Evolutionary conservation across 2,113 vertebrate genomes (phyloP).

Genomic region (Entelurus aequoreus): DNA sequence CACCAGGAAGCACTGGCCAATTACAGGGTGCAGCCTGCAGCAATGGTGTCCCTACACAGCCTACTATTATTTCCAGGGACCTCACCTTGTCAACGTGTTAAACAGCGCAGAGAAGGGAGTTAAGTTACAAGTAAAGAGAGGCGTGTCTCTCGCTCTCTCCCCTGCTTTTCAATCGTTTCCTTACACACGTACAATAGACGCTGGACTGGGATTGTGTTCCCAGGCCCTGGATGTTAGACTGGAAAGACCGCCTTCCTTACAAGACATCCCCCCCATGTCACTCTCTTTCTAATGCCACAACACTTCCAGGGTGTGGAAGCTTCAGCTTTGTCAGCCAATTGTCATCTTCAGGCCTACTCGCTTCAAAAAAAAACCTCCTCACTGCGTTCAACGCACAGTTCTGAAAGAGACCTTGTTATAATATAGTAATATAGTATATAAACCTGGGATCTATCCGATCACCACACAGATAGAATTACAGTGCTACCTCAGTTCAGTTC

Average conservation of each 20-base stretch:
- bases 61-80: slow-evolving; percentile 51
- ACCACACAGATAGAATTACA: no score
- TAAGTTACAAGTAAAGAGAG: slow-evolving; percentile 63
- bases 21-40: slow-evolving; percentile 61
- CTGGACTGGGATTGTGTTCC: slow-evolving; percentile 44
- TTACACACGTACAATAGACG: slow-evolving; percentile 55
- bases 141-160: slow-evolving; percentile 38
- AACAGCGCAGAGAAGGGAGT: slow-evolving; percentile 51
- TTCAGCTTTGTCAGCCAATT: no score
- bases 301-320: no score
- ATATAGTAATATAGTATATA: no score
- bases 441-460: no score
- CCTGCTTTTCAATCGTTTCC: slow-evolving; percentile 55
- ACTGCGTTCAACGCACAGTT: no score
- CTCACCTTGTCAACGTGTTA: slow-evolving; percentile 57
- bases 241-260: background rate
- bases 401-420: no score
- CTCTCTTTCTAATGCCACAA: background rate
- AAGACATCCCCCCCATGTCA: slow-evolving; percentile 12
- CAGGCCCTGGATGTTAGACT: slow-evolving; percentile 33
- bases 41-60: slow-evolving; percentile 59
- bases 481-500: no score
- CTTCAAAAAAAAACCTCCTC: no score
- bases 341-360: no score
- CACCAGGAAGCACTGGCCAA: slow-evolving; percentile 59